These are phyloP conservation scores for Caenorhabditis afra DNA, from an alignment of 2,888 invertebrate genomes.

Conservation along the genomic window DNA sequence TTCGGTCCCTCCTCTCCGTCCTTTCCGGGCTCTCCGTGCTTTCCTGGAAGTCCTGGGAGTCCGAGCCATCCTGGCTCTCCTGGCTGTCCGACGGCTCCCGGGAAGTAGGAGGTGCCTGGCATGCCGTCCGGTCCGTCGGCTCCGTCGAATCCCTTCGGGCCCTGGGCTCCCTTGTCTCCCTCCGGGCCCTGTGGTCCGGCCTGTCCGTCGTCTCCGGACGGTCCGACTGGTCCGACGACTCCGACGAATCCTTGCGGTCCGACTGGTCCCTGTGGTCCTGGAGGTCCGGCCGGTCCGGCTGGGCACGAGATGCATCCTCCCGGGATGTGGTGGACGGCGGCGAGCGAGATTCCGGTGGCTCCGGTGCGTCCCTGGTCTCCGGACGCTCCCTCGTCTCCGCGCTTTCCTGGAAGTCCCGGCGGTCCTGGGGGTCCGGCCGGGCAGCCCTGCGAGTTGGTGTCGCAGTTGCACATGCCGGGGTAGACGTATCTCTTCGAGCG, in stretches of 20 bases:
- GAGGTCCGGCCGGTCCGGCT: slow-evolving; percentile 64
- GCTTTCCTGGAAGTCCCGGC: slow-evolving; percentile 67
- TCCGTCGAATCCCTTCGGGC: slow-evolving; percentile 68
- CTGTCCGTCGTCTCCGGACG: slow-evolving; percentile 62
- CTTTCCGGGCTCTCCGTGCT: slow-evolving; percentile 62
- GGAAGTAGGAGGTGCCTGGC: slow-evolving; percentile 66
- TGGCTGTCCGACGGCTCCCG: slow-evolving; percentile 68
- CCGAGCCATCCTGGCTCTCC: slow-evolving; percentile 65
- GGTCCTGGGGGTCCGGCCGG: slow-evolving; percentile 72
- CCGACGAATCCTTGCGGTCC: slow-evolving; percentile 63
- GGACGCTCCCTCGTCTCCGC: slow-evolving; percentile 64
- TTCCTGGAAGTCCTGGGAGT: slow-evolving; percentile 61
- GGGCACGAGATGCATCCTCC: slow-evolving; percentile 72
- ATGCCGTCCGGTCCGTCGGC: slow-evolving; percentile 60
- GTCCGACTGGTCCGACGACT: slow-evolving; percentile 49
- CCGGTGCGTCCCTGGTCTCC: slow-evolving; percentile 66
- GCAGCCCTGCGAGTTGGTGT: slow-evolving; percentile 63
- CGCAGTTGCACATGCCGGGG: slow-evolving; percentile 70
- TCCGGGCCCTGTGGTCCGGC: slow-evolving; percentile 62
- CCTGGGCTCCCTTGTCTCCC: slow-evolving; percentile 64
- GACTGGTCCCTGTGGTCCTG: slow-evolving; percentile 64
- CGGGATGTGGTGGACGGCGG: slow-evolving; percentile 66
- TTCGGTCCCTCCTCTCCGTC: slow-evolving; percentile 65
- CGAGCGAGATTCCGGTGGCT: slow-evolving; percentile 66
- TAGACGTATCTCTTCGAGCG: slow-evolving; percentile 65